Base-by-base conservation (phyloP, 2,888 invertebrate genomes). In the Malthinus seriepunctatus region DNA sequence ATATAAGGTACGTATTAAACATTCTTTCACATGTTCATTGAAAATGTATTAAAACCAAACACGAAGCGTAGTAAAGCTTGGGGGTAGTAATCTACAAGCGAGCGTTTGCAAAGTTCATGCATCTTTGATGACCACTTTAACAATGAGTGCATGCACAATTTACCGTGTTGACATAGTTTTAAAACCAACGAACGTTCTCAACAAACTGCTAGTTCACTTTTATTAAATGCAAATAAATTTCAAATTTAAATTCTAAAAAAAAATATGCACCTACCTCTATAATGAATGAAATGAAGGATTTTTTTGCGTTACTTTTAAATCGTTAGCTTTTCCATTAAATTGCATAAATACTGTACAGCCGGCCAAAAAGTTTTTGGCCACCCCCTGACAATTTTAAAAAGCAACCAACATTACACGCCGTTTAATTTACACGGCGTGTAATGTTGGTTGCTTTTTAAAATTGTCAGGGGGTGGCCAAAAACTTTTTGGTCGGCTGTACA, bases 141-240 rank as follows among this genome's bases (percentile, higher is more conserved):
- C 78, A 78, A 77, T 77, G 76, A 75, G 70, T 72, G 73, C 76
- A 77, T 77, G 78, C 77, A 78, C 78, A 78, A 78, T 78, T 78
- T 78, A 75, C 77, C 74, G 69, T 78, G 78, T 78, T 78, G 78
- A 78, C 77, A 78, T 75, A 78, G 77, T 78, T 78, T 78, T 76
- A 76, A 76, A 74, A 71, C 67, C 67, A 23, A 23, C 39, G 68
- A 62, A 51, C 61, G 56, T 60, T 62, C 61, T 56, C 46, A 37
- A 49, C 48, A 32, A 49, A 51, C 57, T 47, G 46, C 23, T 23
- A 37, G 37, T 34, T 62, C 33, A 55, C 51, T 59, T 52, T 58
- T 62, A 55, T 59, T 53, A 57, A 61, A 57, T 56, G 56, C 53
- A 61, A 61, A 61, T 61, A 54, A 23, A 5, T 23, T 23, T 23